phyloP scores from a whole-genome alignment of 2,797 vertebrate genomes.

The Borostomias antarcticus region DNA sequence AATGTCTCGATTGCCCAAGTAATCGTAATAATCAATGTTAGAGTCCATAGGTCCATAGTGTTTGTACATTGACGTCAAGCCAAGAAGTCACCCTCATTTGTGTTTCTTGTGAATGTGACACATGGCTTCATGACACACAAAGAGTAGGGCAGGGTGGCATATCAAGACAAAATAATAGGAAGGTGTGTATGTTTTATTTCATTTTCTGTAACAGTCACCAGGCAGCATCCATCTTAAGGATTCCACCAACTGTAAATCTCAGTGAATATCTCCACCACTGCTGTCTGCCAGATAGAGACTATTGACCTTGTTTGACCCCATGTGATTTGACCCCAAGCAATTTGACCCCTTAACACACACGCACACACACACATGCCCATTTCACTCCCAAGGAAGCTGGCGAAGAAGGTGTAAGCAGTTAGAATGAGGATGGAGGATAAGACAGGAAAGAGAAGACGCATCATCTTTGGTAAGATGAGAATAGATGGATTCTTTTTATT shows the following conservation, averaged over 20 bases:
- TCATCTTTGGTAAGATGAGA: background rate
- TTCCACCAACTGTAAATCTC: slow-evolving; percentile 55
- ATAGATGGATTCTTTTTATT: background rate
- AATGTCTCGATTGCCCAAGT: too few relatives aligned
- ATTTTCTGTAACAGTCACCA: background rate
- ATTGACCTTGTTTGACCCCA: slow-evolving; percentile 1
- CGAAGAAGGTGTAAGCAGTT: background rate
- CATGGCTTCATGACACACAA: background rate
- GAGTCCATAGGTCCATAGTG: too few relatives aligned
- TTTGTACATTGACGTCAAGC: too few relatives aligned
- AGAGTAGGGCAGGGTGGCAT: too few relatives aligned
- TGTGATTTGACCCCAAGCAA: slow-evolving; percentile 30
- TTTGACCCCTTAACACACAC: too few relatives aligned
- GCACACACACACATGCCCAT: too few relatives aligned
- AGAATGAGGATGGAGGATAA: background rate
- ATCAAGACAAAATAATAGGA: background rate
- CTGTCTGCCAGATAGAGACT: slow-evolving; percentile 24
- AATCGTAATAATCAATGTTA: too few relatives aligned
- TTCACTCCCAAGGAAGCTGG: background rate
- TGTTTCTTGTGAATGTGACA: too few relatives aligned
- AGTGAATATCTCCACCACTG: slow-evolving; percentile 44
- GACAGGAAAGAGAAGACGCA: background rate
- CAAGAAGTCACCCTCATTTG: too few relatives aligned
- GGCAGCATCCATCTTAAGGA: slow-evolving; percentile 60
- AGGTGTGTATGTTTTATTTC: background rate